Conservation (phyloP, 2,888 invertebrate genomes). For the Sussaba pulchella region DNA sequence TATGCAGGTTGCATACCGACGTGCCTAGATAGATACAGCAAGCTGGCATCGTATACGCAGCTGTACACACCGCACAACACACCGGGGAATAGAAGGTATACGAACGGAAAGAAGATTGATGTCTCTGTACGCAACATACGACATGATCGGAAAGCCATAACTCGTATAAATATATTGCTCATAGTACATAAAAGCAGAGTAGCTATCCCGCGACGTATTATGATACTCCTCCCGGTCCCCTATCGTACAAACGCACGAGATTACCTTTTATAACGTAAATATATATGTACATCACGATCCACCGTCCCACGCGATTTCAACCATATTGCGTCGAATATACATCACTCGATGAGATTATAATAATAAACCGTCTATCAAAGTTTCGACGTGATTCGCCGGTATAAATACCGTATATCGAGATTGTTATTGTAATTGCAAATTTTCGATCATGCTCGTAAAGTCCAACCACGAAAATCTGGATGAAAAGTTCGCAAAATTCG, state of each 20-base stretch:
- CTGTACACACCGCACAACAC: constrained; percentile 31
- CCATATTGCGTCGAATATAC: constrained; percentile 51
- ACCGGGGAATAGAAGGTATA: constrained; percentile 41
- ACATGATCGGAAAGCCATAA: constrained; percentile 74
- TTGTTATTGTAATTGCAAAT: constrained; percentile 15
- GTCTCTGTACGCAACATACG: constrained; percentile 66
- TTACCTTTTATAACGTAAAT: constrained; percentile 48
- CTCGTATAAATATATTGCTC: constrained; percentile 72
- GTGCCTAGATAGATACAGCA: constrained; percentile 20
- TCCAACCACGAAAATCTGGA: too few relatives aligned
- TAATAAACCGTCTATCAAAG: constrained; percentile 50
- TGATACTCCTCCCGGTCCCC: constrained; percentile 11
- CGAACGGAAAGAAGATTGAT: constrained; percentile 70
- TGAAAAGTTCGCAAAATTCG: too few relatives aligned
- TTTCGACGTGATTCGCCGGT: constrained; percentile 46
- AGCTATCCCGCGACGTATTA: constrained; percentile 47
- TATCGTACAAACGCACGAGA: constrained; percentile 21
- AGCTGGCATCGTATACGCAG: not conserved
- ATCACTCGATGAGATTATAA: constrained; percentile 62
- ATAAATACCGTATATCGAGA: constrained; percentile 43
- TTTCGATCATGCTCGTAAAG: too few relatives aligned
- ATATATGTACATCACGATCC: not conserved
- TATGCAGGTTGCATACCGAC: constrained; percentile 30
- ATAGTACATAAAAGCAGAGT: constrained; percentile 66
- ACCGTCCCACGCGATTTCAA: constrained; percentile 46